phyloP scores from a whole-genome alignment of 2,113 vertebrate species.

The Colistium nudipinnis region DNA sequence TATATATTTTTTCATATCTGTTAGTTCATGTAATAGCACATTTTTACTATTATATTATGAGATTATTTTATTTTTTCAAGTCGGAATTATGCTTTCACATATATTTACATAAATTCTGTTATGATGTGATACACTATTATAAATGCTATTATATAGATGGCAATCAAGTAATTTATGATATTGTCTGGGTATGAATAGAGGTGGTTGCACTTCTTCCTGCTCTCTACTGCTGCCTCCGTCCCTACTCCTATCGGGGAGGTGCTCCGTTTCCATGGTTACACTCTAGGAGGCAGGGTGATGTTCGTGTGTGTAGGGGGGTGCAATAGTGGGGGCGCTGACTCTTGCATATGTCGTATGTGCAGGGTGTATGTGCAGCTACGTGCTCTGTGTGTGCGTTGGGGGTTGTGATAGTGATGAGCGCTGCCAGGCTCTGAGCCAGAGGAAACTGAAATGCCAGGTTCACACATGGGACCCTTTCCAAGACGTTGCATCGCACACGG shows the following conservation, averaged over 20 bases:
- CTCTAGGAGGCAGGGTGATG: conserved; percentile 52
- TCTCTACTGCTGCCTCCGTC: conserved; percentile 50
- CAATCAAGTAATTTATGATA: conserved; percentile 13
- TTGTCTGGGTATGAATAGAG: conserved; percentile 17
- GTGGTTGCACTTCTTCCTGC: conserved; percentile 39
- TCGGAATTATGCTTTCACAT: not conserved
- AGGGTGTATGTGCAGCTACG: conserved; percentile 32
- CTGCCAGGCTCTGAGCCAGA: conserved; percentile 27
- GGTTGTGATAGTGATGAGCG: conserved; percentile 9
- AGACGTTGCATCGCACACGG: conserved; percentile 3
- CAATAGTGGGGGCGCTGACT: conserved; percentile 38
- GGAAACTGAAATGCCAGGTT: conserved; percentile 32
- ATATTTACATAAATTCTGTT: not conserved
- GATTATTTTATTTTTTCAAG: no score
- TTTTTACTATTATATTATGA: not conserved
- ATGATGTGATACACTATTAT: not conserved
- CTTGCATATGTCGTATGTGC: conserved; percentile 48
- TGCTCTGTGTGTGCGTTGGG: conserved; percentile 17
- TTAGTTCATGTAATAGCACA: no score
- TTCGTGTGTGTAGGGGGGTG: conserved; percentile 52
- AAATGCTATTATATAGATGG: not conserved
- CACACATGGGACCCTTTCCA: conserved; percentile 10
- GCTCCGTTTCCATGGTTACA: conserved; percentile 78
- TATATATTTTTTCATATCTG: no score
- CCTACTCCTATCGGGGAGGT: conserved; percentile 61